Evolutionary conservation across 1,140 invertebrate genomes (phyloP), one percentile per base, ranked within the genome.

Genomic region (Copidosoma floridanum): DNA sequence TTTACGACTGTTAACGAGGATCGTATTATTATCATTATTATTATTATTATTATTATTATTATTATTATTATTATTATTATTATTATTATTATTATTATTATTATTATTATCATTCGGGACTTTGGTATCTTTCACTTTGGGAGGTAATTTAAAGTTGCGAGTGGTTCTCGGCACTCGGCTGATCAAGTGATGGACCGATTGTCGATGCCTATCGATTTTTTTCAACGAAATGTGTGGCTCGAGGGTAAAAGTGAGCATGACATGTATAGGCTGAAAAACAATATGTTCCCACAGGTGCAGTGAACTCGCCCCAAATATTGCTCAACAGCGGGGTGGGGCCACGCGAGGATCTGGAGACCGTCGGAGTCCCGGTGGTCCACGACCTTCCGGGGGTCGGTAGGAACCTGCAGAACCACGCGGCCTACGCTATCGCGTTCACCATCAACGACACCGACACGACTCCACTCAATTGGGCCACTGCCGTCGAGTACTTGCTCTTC

Each of bases 381-480:
- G 80, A 91, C 68, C 81, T 96, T 7, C 92, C 91, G 0, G 88
- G 88, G 0, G 94, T 96, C 3, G 94, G 94, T 0, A 85, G 86
- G 61, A 96, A 96, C 79, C 84, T 97, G 0, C 91, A 93, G 67
- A 93, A 94, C 72, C 93, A 94, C 67, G 91, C 93, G 0, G 88
- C 90, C 3, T 89, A 84, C 74, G 87, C 89, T 61, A 72, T 91
- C 1, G 86, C 84, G 68, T 95, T 93, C 77, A 82, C 85, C 20
- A 88, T 94, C 14, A 90, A 93, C 50, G 89, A 94, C 67, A 89
- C 91, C 29, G 89, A 91, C 66, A 92, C 89, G 0, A 84, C 88
- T 0, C 87, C 90, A 0, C 81, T 93, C 0, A 93, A 93, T 76
- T 93, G 91, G 91, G 91, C 91, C 2, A 91, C 91, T 0, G 91